Percentiles rank a stretch among this genome's conserved stretches.
These are phyloP conservation scores for Lordiphosa fenestrarum DNA, from an alignment of 2,888 invertebrate genomes.

Conservation along the genomic window DNA sequence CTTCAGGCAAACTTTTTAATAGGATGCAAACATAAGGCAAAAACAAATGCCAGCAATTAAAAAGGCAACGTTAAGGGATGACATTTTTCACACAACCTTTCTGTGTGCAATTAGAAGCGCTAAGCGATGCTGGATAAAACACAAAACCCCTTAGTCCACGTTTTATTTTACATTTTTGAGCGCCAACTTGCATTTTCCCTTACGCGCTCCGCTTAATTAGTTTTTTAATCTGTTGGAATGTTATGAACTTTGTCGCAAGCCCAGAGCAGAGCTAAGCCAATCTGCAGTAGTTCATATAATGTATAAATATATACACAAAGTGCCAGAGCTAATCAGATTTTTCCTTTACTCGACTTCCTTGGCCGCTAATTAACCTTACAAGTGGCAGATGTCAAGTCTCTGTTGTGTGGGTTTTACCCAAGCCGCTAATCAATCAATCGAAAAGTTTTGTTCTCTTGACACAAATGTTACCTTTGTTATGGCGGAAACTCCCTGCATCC, in stretches of 20 bases:
- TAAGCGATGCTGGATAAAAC: slow-evolving; percentile 4
- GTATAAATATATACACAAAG: neutral
- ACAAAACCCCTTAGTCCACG: neutral
- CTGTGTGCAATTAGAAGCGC: slow-evolving; percentile 6
- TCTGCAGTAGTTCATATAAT: slow-evolving; percentile 10
- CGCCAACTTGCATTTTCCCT: slow-evolving; percentile 1
- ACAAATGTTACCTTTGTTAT: slow-evolving; percentile 58
- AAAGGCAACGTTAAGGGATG: neutral
- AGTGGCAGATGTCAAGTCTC: slow-evolving; percentile 26
- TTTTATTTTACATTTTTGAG: slow-evolving; percentile 2
- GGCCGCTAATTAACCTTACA: slow-evolving; percentile 63
- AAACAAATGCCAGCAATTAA: slow-evolving; percentile 3
- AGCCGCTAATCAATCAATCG: slow-evolving; percentile 60
- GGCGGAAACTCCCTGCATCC: neutral
- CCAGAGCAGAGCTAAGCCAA: neutral
- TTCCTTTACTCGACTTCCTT: slow-evolving; percentile 18
- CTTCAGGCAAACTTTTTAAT: slow-evolving; percentile 15
- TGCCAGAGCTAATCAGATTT: slow-evolving; percentile 8
- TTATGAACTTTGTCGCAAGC: slow-evolving; percentile 21
- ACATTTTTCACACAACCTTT: slow-evolving; percentile 5
- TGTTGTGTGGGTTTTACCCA: slow-evolving; percentile 15
- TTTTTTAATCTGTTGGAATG: slow-evolving; percentile 25
- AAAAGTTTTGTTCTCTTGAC: slow-evolving; percentile 54
- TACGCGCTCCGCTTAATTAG: slow-evolving; percentile 1
- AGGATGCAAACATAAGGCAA: slow-evolving; percentile 7